Evolutionary conservation across 1,140 invertebrate genomes (phyloP).

Genomic region (Brachionus paranguensis): DNA sequence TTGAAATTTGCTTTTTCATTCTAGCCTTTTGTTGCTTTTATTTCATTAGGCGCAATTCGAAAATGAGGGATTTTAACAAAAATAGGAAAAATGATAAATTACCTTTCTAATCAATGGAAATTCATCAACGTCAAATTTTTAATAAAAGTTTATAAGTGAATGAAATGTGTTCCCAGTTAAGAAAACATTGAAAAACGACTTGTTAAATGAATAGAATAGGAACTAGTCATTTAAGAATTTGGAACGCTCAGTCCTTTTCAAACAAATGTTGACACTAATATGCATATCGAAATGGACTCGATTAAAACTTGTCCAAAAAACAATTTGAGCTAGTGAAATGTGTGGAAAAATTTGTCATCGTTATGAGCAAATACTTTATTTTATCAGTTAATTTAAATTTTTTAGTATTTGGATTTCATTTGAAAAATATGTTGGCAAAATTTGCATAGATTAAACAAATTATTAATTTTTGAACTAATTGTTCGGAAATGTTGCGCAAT

Average conservation of each 20-base stretch:
- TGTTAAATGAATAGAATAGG: background rate
- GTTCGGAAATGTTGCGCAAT: background rate
- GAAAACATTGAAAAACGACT: slow-evolving; percentile 6
- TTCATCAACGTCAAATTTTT: slow-evolving; percentile 31
- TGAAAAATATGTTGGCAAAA: background rate
- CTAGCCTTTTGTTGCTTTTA: background rate
- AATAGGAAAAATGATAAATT: slow-evolving; percentile 30
- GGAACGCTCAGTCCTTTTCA: background rate
- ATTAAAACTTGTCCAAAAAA: background rate
- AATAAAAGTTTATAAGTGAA: background rate
- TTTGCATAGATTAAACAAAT: background rate
- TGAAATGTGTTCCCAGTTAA: slow-evolving; percentile 17
- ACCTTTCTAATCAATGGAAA: slow-evolving; percentile 26
- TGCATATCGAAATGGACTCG: background rate
- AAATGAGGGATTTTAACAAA: background rate
- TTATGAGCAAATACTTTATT: background rate
- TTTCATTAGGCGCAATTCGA: background rate
- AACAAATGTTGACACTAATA: background rate
- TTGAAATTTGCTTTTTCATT: background rate
- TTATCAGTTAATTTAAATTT: background rate
- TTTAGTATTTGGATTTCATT: background rate
- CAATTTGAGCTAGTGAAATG: background rate
- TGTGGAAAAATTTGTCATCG: background rate
- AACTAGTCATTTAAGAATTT: slow-evolving; percentile 16
- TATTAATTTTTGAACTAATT: background rate